phyloP scores from a whole-genome alignment of 2,888 invertebrate genomes.

The Drosophila cognata region DNA sequence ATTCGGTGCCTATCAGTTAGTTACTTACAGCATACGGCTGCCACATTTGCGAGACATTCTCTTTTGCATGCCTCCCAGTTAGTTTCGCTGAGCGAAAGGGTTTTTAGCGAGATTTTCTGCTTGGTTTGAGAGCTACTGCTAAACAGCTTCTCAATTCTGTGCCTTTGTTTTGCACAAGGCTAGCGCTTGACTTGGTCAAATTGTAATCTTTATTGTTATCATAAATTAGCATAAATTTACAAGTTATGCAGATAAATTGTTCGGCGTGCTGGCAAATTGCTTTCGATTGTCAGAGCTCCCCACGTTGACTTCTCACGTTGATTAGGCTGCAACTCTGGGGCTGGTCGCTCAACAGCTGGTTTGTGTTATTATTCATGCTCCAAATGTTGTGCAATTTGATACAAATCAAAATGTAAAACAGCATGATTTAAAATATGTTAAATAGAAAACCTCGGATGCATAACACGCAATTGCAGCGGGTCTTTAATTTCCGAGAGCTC shows the following conservation, averaged over 20 bases:
- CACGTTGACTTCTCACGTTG: slow-evolving; percentile 64
- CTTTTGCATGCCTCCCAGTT: slow-evolving; percentile 44
- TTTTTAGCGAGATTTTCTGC: neutral
- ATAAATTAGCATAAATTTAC: slow-evolving; percentile 66
- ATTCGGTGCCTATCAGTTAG: slow-evolving; percentile 38
- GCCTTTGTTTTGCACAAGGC: slow-evolving; percentile 33
- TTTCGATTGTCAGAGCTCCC: slow-evolving; percentile 7
- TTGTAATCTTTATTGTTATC: slow-evolving; percentile 37
- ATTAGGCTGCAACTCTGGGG: slow-evolving; percentile 37
- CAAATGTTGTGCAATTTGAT: slow-evolving; percentile 66
- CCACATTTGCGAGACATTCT: slow-evolving; percentile 52
- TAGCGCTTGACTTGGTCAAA: slow-evolving; percentile 15
- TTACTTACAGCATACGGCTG: slow-evolving; percentile 27
- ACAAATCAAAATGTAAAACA: slow-evolving; percentile 32
- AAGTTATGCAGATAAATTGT: slow-evolving; percentile 44
- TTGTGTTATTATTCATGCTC: slow-evolving; percentile 66
- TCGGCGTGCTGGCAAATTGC: slow-evolving; percentile 55
- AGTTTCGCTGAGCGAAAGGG: slow-evolving; percentile 46
- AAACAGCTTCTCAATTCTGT: slow-evolving; percentile 26
- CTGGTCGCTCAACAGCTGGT: slow-evolving; percentile 5
- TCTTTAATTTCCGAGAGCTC: slow-evolving; percentile 26
- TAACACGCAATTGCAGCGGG: slow-evolving; percentile 25
- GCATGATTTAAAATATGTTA: slow-evolving; percentile 43
- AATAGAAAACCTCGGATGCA: slow-evolving; percentile 9
- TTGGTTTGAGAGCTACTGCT: slow-evolving; percentile 2